Evolutionary conservation across 2,888 invertebrate genomes (phyloP).

Genomic region (Drosophila buzzatii): DNA sequence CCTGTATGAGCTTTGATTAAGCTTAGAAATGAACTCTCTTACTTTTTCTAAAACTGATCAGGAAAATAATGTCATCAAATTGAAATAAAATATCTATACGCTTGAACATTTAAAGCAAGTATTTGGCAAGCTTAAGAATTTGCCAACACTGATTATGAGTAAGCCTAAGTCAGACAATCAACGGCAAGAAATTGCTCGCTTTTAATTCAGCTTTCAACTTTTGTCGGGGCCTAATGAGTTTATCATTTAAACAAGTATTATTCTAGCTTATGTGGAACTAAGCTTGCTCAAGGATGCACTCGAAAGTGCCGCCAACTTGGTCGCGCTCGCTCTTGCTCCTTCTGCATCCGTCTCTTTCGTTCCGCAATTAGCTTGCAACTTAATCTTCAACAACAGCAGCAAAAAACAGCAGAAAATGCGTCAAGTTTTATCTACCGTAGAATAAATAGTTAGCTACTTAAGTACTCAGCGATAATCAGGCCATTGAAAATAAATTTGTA

Average conservation of each 20-base stretch:
- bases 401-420: slow-evolving; percentile 5
- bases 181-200: not conserved
- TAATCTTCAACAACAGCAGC: not conserved
- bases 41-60: not conserved
- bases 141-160: not conserved
- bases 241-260: slow-evolving; percentile 4
- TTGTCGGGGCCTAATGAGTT: not conserved
- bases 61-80: not conserved
- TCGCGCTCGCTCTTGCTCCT: not conserved
- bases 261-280: not conserved
- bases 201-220: not conserved
- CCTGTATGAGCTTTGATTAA: not conserved
- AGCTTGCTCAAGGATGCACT: slow-evolving; percentile 4
- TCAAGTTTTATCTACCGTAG: slow-evolving; percentile 3
- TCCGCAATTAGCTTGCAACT: slow-evolving; percentile 2
- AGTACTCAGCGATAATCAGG: slow-evolving; percentile 9
- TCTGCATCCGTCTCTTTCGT: not conserved
- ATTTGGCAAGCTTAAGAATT: not conserved
- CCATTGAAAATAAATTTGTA: slow-evolving; percentile 11
- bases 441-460: slow-evolving; percentile 12
- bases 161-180: no score
- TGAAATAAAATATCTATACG: not conserved
- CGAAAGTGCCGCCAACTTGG: not conserved
- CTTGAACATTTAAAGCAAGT: not conserved
- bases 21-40: not conserved